Conservation (phyloP, 2,888 invertebrate species). For the Augochlorella aurata region DNA sequence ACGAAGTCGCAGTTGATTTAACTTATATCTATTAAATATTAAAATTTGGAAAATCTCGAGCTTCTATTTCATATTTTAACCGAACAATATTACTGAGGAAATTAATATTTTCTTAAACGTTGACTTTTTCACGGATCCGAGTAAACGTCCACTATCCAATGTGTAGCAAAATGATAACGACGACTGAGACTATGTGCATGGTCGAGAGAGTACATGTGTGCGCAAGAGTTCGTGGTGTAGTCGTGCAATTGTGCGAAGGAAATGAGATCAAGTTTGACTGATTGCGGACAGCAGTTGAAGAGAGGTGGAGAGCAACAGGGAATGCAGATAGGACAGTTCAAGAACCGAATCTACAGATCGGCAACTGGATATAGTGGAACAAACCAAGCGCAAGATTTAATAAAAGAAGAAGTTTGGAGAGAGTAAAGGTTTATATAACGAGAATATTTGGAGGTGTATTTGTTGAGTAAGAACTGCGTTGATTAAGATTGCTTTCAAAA, state of each 20-base stretch:
- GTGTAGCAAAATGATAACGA: constrained; percentile 36
- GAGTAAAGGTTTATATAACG: not conserved
- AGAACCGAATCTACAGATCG: constrained; percentile 58
- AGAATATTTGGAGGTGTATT: not conserved
- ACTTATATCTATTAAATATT: too few species aligned
- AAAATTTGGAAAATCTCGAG: not conserved
- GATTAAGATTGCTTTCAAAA: constrained; percentile 79
- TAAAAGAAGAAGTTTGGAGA: not conserved
- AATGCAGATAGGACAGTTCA: constrained; percentile 55
- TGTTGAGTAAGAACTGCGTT: constrained; percentile 48
- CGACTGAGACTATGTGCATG: constrained; percentile 28
- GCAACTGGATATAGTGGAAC: constrained; percentile 53
- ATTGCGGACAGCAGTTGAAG: constrained; percentile 66
- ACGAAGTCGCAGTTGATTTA: too few species aligned
- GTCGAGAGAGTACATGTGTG: constrained; percentile 18
- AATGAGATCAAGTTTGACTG: constrained; percentile 80
- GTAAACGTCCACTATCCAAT: not conserved
- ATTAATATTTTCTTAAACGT: not conserved
- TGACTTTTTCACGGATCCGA: not conserved
- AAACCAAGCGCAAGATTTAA: constrained; percentile 31
- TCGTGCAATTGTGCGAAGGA: constrained; percentile 76
- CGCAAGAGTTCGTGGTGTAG: constrained; percentile 40
- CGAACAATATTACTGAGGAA: not conserved
- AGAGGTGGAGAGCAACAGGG: constrained; percentile 51
- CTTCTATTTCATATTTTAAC: not conserved